phyloP scores from a whole-genome alignment of 1,140 invertebrate species.

The Ceratina australensis region DNA sequence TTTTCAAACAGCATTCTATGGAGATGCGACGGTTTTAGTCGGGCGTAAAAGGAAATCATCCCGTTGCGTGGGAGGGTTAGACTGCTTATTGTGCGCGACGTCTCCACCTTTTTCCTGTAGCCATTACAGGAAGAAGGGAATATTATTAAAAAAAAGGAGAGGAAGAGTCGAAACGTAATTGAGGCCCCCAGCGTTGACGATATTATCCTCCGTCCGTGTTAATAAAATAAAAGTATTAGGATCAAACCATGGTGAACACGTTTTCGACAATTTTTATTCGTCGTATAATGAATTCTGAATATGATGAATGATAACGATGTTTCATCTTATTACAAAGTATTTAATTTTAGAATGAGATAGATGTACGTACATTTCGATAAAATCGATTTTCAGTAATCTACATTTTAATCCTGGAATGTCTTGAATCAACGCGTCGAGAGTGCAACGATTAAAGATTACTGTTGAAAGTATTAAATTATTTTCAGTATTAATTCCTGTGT shows the following conservation, averaged over 20 bases:
- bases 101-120: constrained; percentile 31
- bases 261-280: not conserved
- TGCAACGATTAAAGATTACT: no score
- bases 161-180: not conserved
- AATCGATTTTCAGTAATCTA: no score
- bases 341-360: no score
- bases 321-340: not conserved
- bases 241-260: not conserved
- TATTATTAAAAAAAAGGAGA: not conserved
- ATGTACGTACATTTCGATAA: no score
- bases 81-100: constrained; percentile 26
- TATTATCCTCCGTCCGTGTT: not conserved
- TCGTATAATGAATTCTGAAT: no score
- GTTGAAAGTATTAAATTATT: not conserved
- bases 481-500: not conserved
- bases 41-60: constrained; percentile 35
- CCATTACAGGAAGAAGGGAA: constrained; percentile 30
- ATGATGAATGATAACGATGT: no score
- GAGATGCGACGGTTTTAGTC: constrained; percentile 28
- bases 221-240: not conserved
- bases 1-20: constrained; percentile 46
- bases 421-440: no score
- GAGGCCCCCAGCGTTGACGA: not conserved
- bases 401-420: no score
- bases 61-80: constrained; percentile 20